These are phyloP conservation scores for Balaenoptera acutorostrata DNA, from an alignment of 2,113 vertebrate genomes.

Conservation along the genomic window DNA sequence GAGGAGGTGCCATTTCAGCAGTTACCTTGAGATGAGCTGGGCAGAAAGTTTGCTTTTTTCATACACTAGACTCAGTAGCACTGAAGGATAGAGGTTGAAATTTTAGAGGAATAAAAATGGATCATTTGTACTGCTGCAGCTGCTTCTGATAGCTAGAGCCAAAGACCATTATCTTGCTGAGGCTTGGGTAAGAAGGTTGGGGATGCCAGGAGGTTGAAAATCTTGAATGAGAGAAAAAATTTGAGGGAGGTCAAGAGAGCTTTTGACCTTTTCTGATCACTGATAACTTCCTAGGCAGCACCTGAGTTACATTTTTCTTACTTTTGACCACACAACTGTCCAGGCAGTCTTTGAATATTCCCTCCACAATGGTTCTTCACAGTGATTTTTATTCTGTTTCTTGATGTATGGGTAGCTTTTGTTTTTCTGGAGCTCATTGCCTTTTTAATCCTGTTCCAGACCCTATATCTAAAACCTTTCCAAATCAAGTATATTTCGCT, in stretches of 20 bases:
- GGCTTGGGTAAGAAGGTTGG: neutral
- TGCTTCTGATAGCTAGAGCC: neutral
- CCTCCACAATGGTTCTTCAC: neutral
- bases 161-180: neutral
- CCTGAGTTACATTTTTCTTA: neutral
- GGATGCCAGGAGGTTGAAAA: neutral
- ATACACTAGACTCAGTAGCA: neutral
- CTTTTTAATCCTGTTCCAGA: conserved; percentile 8
- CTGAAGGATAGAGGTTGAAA: neutral
- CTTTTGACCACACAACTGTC: neutral
- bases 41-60: neutral
- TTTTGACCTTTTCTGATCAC: neutral
- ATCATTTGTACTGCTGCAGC: neutral
- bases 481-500: conserved; percentile 23
- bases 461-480: neutral
- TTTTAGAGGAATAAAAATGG: neutral
- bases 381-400: neutral
- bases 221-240: neutral
- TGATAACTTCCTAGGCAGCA: neutral
- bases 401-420: neutral
- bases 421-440: neutral
- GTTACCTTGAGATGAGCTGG: neutral
- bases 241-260: neutral
- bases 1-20: neutral
- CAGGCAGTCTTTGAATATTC: neutral